Percentiles rank a stretch among this genome's conserved stretches.
These are phyloP conservation scores for Thamnaconus septentrionalis DNA, from an alignment of 2,113 vertebrate genomes.

Conservation along the genomic window DNA sequence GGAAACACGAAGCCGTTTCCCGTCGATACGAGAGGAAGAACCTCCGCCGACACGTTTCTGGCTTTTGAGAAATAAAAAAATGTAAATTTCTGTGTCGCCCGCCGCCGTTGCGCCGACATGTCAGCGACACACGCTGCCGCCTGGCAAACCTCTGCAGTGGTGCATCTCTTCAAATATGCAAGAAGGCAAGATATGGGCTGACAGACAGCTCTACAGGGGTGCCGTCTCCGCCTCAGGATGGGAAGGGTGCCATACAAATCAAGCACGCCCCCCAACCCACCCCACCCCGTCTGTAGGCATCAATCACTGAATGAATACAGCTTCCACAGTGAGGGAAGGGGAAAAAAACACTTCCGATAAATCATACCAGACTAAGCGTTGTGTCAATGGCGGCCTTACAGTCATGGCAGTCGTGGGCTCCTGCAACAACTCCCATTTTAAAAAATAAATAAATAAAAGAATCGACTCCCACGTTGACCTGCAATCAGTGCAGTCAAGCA, in stretches of 20 bases:
- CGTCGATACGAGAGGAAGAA: conserved; percentile 13
- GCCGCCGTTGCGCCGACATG: conserved; percentile 23
- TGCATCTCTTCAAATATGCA: conserved; percentile 50
- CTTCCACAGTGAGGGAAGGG: conserved; percentile 7
- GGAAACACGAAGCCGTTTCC: conserved; percentile 2
- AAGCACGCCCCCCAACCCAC: neutral
- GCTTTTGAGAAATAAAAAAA: conserved; percentile 1
- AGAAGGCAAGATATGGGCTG: conserved; percentile 34
- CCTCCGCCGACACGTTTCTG: neutral
- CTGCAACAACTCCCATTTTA: conserved; percentile 18
- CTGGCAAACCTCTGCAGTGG: conserved; percentile 22
- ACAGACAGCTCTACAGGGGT: conserved; percentile 52
- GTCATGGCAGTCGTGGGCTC: neutral
- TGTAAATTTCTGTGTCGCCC: conserved; percentile 17
- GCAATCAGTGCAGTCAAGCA: conserved; percentile 36
- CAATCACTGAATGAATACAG: conserved; percentile 38
- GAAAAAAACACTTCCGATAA: conserved; percentile 17
- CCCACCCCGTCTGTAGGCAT: conserved; percentile 28
- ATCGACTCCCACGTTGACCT: conserved; percentile 17
- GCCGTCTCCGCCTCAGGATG: conserved; percentile 11
- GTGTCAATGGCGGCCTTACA: conserved; percentile 6
- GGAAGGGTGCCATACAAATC: conserved; percentile 32
- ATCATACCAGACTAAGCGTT: conserved; percentile 21
- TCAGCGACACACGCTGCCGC: conserved; percentile 35
- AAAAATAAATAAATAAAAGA: neutral